Base-by-base conservation (phyloP, 2,888 invertebrate species). In the Artemia sinica region DNA sequence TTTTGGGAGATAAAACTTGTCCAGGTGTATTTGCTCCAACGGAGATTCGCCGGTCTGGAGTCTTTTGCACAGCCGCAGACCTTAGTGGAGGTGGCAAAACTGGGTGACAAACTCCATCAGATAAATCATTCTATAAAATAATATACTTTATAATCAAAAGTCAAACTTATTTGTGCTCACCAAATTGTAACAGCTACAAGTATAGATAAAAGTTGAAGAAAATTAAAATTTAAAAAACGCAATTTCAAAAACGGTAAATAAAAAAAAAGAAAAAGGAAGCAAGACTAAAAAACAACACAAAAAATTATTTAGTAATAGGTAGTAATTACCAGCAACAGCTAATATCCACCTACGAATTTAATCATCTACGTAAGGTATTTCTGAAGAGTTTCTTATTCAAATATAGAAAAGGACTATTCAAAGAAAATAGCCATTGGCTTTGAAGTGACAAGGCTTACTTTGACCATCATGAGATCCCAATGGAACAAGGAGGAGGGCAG, bases 1-100 rank as follows among this genome's bases (percentile, higher is more conserved):
- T 73, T 69, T 72, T 73, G 11, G 73, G 73, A 50, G 73, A 71
- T 14, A 69, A 70, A 49, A 70, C 71, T 50, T 71, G 70, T 69
- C 72, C 68, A 10, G 71, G 68, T 8, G 71, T 69, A 49, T 71
- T 69, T 69, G 70, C 67, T 68, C 72, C 71, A 65, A 71, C 67
- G n/a, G 71, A 71, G 63, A 72, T 67, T 68, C 70, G 67, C 65
- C 71, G 70, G 48, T 69, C 65, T 9, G 63, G 63, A 18, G 63
- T 58, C 28, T 58, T 58, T 58, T 58, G 63, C 63, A 28, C 63
- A 58, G 63, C 63, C 28, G 63, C 63, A 58, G 63, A 58, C 10
- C 63, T 58, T 10, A 58, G 63, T n/a, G 63, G 10, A 18, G 63
- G 63, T 18, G 63, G 63, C n/a, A 58, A 28, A 8, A 11, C 63